Evolutionary conservation across 2,888 invertebrate species (phyloP).

Genomic region (Drosophila kuntzei): DNA sequence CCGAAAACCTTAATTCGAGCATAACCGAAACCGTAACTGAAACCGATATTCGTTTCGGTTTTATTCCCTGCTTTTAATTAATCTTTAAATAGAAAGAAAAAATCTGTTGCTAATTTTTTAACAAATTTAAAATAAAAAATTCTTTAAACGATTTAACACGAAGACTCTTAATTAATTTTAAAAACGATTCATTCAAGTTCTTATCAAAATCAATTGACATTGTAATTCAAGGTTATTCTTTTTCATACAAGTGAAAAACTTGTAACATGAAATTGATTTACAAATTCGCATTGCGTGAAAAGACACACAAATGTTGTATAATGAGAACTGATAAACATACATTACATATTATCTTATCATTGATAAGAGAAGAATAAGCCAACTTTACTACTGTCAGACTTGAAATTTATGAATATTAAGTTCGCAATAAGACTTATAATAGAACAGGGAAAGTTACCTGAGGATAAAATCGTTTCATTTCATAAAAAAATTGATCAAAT

Average conservation of each 20-base stretch:
- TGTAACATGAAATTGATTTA: background rate
- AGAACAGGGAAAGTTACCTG: background rate
- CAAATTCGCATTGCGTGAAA: background rate
- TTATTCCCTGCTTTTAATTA: too few relatives aligned
- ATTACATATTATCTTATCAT: slow-evolving; percentile 54
- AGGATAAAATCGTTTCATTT: background rate
- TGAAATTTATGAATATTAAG: background rate
- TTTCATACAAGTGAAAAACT: background rate
- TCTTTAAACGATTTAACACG: too few relatives aligned
- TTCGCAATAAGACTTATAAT: background rate
- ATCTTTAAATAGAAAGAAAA: too few relatives aligned
- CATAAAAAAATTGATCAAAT: background rate
- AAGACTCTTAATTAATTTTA: background rate
- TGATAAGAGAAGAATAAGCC: slow-evolving; percentile 33
- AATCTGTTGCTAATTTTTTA: background rate
- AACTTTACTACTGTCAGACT: background rate
- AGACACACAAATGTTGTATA: background rate
- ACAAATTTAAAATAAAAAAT: too few relatives aligned
- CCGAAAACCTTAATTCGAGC: too few relatives aligned
- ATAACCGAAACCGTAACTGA: too few relatives aligned
- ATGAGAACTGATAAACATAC: slow-evolving; percentile 37
- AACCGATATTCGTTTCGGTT: too few relatives aligned
- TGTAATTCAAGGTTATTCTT: background rate
- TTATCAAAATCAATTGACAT: background rate
- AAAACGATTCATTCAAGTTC: background rate